Base-by-base conservation (phyloP, 2,797 vertebrate genomes). In the Sphenodon punctatus region DNA sequence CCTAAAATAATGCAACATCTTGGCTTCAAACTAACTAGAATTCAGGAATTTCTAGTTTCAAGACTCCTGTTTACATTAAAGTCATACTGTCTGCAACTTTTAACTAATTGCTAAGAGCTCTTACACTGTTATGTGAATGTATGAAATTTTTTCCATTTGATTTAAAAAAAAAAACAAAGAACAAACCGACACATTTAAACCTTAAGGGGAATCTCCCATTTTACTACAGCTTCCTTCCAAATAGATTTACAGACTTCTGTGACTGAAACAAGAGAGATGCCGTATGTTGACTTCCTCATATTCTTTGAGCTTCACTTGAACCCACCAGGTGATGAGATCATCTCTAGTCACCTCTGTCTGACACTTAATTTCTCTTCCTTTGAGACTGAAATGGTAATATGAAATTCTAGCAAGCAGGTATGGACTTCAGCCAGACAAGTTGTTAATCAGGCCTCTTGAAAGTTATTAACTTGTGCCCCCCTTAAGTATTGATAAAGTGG, bases 261-360 rank as follows among this genome's bases (percentile, higher is more conserved):
- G 68, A 80, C 82, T 70, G 71, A 48, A 91, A 92, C 84, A 89
- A 90, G 81, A 41, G 63, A 45, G 45, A 80, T 84, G 79, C 68
- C 67, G 84, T 60, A 53, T 5, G 5, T 9, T 78, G 53, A 69
- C 73, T 91, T 88, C 89, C 83, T 89, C 38, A 23, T 30, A 41
- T 2, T 6, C 66, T 53, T 68, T 49, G 42, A 48, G 48, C 49
- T 88, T 89, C 49, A 56, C 45, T 82, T 77, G 25, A 63, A 75
- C n/a, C 73, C 87, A 92, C 61, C 78, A 90, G 85, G 63, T 56
- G 66, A 36, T 90, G 75, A 89, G 76, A 76, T 87, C 89, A 93
- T 38, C 49, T 12, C 72, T 8, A 60, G 48, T 67, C 75, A 89
- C 74, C 84, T 86, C 56, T 68, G 49, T 78, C 75, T 75, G 61